Evolutionary conservation across 1,140 invertebrate genomes (phyloP).

Genomic region (Procambarus virginalis): DNA sequence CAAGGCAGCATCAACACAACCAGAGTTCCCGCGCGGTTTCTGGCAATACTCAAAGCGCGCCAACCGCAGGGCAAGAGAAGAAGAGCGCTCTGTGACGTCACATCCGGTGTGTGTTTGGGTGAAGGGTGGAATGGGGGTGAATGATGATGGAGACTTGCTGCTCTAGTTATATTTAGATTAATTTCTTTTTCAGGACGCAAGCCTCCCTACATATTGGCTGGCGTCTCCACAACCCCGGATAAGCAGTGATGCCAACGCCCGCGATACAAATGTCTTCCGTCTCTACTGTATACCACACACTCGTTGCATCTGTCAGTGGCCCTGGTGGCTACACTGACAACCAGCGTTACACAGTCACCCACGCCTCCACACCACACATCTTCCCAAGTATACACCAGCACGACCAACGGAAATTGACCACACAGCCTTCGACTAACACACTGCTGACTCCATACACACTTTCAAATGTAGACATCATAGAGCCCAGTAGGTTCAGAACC

Average conservation of each 20-base stretch:
- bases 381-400: too few relatives aligned
- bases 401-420: too few relatives aligned
- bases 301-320: too few relatives aligned
- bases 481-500: too few relatives aligned
- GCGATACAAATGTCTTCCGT: neutral
- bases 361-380: too few relatives aligned
- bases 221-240: neutral
- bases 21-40: neutral
- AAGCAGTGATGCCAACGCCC: neutral
- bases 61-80: neutral
- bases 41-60: neutral
- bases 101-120: constrained; percentile 17
- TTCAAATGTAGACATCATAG: too few relatives aligned
- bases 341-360: too few relatives aligned
- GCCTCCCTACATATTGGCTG: neutral
- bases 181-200: neutral
- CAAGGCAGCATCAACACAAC: neutral
- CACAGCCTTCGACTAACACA: neutral
- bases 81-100: constrained; percentile 47
- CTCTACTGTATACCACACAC: neutral
- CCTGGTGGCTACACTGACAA: too few relatives aligned
- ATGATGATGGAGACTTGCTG: neutral
- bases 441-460: too few relatives aligned
- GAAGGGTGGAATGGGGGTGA: neutral
- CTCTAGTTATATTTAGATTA: constrained; percentile 26